phyloP scores from a whole-genome alignment of 2,888 invertebrate species.

The Meta bourneti region DNA sequence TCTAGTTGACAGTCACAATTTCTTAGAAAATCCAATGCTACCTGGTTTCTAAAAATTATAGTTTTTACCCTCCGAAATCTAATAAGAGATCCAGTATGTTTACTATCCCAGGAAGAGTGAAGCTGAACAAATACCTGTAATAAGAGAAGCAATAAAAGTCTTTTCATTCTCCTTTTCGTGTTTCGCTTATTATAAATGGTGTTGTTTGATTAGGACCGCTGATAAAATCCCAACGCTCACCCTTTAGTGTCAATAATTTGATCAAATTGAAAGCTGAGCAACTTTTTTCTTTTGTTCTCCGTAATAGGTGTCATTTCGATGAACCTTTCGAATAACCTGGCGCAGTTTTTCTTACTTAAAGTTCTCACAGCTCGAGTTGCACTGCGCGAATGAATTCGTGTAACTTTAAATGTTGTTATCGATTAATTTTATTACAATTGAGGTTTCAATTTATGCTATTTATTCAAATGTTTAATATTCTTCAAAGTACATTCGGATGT shows the following conservation, averaged over 20 bases:
- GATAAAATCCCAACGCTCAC: slow-evolving; percentile 5
- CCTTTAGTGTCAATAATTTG: slow-evolving; percentile 57
- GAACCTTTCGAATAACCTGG: neutral
- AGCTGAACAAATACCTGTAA: slow-evolving; percentile 39
- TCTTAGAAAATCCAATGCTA: neutral
- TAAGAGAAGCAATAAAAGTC: slow-evolving; percentile 20
- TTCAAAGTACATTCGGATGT: too few relatives aligned
- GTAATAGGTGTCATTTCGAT: slow-evolving; percentile 17
- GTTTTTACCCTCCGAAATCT: neutral
- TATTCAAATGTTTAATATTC: too few relatives aligned
- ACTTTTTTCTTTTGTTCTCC: neutral
- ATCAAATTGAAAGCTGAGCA: slow-evolving; percentile 51
- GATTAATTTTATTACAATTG: too few relatives aligned
- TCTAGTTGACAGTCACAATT: neutral
- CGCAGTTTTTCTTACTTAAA: too few relatives aligned
- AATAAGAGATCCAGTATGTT: neutral
- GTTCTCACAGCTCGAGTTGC: too few relatives aligned
- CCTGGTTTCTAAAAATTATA: neutral
- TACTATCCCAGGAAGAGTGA: slow-evolving; percentile 14
- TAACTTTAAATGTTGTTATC: too few relatives aligned
- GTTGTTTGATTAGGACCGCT: slow-evolving; percentile 34
- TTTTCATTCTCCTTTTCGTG: neutral
- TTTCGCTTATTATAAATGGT: slow-evolving; percentile 21
- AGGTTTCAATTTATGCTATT: too few relatives aligned
- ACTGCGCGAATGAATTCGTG: too few relatives aligned